Percentiles rank a stretch among this genome's conserved stretches.
These are phyloP conservation scores for Mycalesis mineus DNA, from an alignment of 2,888 invertebrate species.

Conservation along the genomic window DNA sequence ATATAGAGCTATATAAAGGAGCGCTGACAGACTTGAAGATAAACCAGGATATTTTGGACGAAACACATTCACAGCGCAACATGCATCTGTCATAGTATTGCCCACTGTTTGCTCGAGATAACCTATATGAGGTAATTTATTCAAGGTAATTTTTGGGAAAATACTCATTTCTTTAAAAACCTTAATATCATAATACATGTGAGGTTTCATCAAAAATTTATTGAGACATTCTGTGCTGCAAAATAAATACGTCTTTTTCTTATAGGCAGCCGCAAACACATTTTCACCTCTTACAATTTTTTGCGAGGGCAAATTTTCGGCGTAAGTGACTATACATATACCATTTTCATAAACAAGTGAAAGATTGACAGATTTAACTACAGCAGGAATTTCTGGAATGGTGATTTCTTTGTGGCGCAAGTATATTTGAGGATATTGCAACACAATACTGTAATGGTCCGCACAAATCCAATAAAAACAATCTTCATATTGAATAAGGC, in stretches of 20 bases:
- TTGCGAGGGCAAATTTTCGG: conserved; percentile 70
- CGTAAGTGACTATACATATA: conserved; percentile 80
- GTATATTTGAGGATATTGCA: conserved; percentile 58
- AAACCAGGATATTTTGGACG: conserved; percentile 81
- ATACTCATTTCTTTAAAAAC: conserved; percentile 55
- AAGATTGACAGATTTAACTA: conserved; percentile 57
- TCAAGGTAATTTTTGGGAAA: conserved; percentile 63
- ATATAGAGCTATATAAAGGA: conserved; percentile 75
- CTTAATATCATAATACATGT: conserved; percentile 64
- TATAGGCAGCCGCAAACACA: conserved; percentile 68
- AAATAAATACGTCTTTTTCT: conserved; percentile 75
- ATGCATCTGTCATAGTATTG: conserved; percentile 71
- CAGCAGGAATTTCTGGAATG: conserved; percentile 75
- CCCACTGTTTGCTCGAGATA: conserved; percentile 80
- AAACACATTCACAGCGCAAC: conserved; percentile 67
- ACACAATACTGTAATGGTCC: conserved; percentile 70
- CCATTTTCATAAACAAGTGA: conserved; percentile 72
- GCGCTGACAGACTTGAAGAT: conserved; percentile 65
- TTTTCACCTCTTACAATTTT: conserved; percentile 60
- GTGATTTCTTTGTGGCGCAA: conserved; percentile 39
- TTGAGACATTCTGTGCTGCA: conserved; percentile 69
- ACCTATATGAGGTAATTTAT: conserved; percentile 75
- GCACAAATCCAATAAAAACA: conserved; percentile 80
- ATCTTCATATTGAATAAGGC: conserved; percentile 75
- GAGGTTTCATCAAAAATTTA: conserved; percentile 73